Evolutionary conservation across 2,113 vertebrate genomes (phyloP), one percentile per base, ranked within the genome.

Genomic region (Brachirus orientalis): DNA sequence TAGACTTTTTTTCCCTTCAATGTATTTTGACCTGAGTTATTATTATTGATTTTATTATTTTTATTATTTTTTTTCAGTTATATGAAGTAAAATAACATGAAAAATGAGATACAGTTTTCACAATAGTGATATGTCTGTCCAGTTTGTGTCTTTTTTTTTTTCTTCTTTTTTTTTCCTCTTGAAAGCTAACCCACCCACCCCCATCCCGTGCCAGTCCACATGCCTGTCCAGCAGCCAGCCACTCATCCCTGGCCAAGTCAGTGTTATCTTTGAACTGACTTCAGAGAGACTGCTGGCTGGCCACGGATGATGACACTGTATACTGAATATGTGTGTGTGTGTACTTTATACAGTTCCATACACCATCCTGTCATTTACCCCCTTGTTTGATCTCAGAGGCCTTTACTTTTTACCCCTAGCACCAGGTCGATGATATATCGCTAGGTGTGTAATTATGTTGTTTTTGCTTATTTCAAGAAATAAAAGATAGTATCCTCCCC

Each of bases 241-340:
- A 74, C 77, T 82, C 73, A 86, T 85, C 85, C 69, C 4, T 0
- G 13, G 86, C 88, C 89, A 90, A 90, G 53, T 75, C 77, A 33
- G 61, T 83, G 77, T 89, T 89, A 89, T 88, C 86, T 91, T 92
- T 90, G 89, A 90, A 89, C 79, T 50, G 62, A 85, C 79, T 89
- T 90, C 85, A 91, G 86, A 89, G 71, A 68, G 62, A 69, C 36
- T 69, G 70, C 77, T 75, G 73, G 63, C 60, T 38, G 16, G 63
- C 52, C 58, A 8, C 40, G 28, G 72, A 70, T 69, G 68, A 62
- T 60, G 69, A 68, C 69, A 14, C 11, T 55, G 41, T 65, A 20
- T 68, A 37, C 65, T 83, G 70, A 56, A 57, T 28, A 18, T 56
- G 63, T 57, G 46, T 38, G 18, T 50, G 37, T 65, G 61, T 22